Base-by-base conservation (phyloP, 2,888 invertebrate genomes). In the Esperia sulphurella region DNA sequence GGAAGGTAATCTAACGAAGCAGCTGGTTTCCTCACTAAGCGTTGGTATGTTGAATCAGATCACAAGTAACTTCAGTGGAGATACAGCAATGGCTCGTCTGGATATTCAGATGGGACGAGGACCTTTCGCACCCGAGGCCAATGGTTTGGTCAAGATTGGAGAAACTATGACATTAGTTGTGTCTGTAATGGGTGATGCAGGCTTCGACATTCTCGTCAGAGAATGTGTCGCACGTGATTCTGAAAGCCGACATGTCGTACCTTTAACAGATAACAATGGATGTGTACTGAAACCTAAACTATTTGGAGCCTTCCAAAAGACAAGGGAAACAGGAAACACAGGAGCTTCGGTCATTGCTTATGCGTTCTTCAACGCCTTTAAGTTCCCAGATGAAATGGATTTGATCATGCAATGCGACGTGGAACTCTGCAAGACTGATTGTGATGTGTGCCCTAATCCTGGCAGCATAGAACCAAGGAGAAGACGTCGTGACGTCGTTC, bases 341-440 rank as follows among this genome's bases (percentile, higher is more conserved):
- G 94, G 94, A 14, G 94, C 94, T 8, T 93, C 94, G 4, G 91
- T 95, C 14, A 93, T 95, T 28, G 95, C 95, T 0, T 95, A 92
- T 62, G 94, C 96, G 0, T 94, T 90, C 89, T 95, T 95, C 83
- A 94, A 93, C 69, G 95, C 95, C 0, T 95, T 95, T 79, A 95
- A 95, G 78, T 96, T 96, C 88, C 95, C 95, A 0, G 95, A 96
- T 65, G 93, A 95, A 43, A 95, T 95, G 94, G 95, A 96, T 62
- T 82, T 96, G 43, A 93, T 94, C 58, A 92, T 96, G 50, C 95
- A 95, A 72, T 96, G 96, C 64, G 95, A 95, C 55, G 94, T 96
- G 0, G 95, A 95, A 67, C 81, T 96, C 0, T 96, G 95, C 68
- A 95, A 95, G 79, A 93, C 93, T 10, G 93, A 94, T 59, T 96